Conservation (phyloP, 2,113 vertebrate species). For the Aptenodytes forsteri region DNA sequence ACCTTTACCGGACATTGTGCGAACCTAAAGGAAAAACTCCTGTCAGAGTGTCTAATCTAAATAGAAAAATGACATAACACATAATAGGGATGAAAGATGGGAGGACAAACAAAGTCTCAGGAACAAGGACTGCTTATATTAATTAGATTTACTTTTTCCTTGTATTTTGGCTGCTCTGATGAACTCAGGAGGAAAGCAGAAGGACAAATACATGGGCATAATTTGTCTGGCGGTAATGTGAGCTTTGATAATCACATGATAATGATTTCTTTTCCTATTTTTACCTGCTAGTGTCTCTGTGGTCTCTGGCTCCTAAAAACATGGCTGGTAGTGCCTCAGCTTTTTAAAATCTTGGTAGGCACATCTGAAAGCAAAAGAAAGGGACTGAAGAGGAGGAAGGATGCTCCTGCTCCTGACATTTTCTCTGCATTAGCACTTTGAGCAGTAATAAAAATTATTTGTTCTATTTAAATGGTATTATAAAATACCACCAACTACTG, state of each 20-base stretch:
- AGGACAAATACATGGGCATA: not conserved
- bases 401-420: not conserved
- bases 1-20: not conserved
- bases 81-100: not conserved
- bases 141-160: not conserved
- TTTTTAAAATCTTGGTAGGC: not conserved
- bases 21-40: not conserved
- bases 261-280: not conserved
- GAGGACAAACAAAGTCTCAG: not conserved
- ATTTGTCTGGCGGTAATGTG: not conserved
- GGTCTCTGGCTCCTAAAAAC: not conserved
- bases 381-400: not conserved
- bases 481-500: not conserved
- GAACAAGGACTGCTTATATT: not conserved
- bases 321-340: not conserved
- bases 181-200: not conserved
- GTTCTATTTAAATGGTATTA: not conserved
- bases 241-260: not conserved
- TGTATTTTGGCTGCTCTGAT: not conserved
- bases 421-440: not conserved
- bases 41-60: not conserved
- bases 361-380: not conserved
- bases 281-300: not conserved
- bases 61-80: not conserved
- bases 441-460: not conserved